phyloP scores from a whole-genome alignment of 2,888 invertebrate species.

The Limnephilus marmoratus region DNA sequence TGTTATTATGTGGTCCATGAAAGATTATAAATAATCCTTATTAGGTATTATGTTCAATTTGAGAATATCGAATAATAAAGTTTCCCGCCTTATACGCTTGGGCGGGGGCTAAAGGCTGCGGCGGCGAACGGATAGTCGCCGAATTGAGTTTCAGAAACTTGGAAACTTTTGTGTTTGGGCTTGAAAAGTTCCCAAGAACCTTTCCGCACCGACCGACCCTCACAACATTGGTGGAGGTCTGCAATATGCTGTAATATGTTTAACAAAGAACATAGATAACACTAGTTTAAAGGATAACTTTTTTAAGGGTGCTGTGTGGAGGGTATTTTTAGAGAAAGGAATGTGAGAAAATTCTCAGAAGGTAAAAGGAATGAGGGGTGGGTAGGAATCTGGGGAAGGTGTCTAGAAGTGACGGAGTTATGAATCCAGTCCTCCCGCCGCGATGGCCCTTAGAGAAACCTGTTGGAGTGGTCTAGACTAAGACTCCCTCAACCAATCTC shows the following conservation, averaged over 20 bases:
- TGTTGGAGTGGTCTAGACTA: too few relatives aligned
- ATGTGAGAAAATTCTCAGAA: too few relatives aligned
- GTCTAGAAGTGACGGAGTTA: too few relatives aligned
- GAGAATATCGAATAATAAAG: not conserved
- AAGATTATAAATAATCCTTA: not conserved
- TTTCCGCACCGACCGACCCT: constrained; percentile 14
- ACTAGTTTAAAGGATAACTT: not conserved
- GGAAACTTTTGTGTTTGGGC: constrained; percentile 59
- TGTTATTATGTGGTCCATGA: not conserved
- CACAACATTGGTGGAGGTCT: not conserved
- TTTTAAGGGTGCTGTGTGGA: too few relatives aligned
- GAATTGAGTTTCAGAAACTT: constrained; percentile 61
- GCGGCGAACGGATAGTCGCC: constrained; percentile 28
- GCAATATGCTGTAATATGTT: not conserved
- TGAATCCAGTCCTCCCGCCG: too few relatives aligned
- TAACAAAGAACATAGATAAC: not conserved
- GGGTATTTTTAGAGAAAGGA: too few relatives aligned
- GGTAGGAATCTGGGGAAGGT: too few relatives aligned
- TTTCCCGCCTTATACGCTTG: not conserved
- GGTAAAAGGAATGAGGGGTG: too few relatives aligned
- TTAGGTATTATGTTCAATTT: not conserved
- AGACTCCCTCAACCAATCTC: too few relatives aligned
- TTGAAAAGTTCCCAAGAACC: constrained; percentile 56
- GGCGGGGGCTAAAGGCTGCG: not conserved
- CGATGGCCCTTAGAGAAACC: too few relatives aligned